Evolutionary conservation across 2,888 invertebrate species (phyloP).

Genomic region (Helleia helle): DNA sequence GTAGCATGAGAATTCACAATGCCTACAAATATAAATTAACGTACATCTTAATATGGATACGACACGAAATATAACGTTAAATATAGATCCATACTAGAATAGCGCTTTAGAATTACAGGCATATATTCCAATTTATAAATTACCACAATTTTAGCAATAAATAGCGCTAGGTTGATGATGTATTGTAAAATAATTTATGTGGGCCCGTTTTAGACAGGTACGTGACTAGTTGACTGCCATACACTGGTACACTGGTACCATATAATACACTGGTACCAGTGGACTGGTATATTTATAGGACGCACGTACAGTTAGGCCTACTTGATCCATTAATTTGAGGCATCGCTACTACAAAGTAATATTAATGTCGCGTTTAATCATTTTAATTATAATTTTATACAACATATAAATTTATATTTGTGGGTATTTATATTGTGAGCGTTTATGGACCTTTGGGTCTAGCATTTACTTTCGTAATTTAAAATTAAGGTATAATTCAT

Average conservation of each 20-base stretch:
- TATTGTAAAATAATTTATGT: slow-evolving; percentile 10
- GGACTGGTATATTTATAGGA: slow-evolving; percentile 6
- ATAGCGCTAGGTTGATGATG: slow-evolving; percentile 8
- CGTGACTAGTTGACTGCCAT: background rate
- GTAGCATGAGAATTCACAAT: too few species aligned
- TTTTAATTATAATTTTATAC: slow-evolving; percentile 1
- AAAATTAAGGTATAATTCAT: too few species aligned
- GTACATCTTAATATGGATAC: background rate
- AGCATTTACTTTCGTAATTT: too few species aligned
- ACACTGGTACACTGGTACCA: background rate
- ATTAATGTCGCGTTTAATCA: slow-evolving; percentile 3
- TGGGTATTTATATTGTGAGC: background rate
- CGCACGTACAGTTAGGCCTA: slow-evolving; percentile 8
- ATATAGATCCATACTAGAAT: slow-evolving; percentile 10
- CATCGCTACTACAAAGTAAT: slow-evolving; percentile 8
- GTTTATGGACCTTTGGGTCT: too few species aligned
- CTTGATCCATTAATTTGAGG: slow-evolving; percentile 7
- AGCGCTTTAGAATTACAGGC: slow-evolving; percentile 6
- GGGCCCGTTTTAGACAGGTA: slow-evolving; percentile 3
- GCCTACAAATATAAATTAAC: too few species aligned
- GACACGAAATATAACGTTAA: background rate
- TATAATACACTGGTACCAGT: too few species aligned
- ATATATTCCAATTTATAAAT: slow-evolving; percentile 11
- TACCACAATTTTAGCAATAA: slow-evolving; percentile 12
- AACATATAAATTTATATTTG: background rate